These are phyloP conservation scores for Zosterops hypoxanthus DNA, from an alignment of 2,113 vertebrate genomes.

Conservation along the genomic window DNA sequence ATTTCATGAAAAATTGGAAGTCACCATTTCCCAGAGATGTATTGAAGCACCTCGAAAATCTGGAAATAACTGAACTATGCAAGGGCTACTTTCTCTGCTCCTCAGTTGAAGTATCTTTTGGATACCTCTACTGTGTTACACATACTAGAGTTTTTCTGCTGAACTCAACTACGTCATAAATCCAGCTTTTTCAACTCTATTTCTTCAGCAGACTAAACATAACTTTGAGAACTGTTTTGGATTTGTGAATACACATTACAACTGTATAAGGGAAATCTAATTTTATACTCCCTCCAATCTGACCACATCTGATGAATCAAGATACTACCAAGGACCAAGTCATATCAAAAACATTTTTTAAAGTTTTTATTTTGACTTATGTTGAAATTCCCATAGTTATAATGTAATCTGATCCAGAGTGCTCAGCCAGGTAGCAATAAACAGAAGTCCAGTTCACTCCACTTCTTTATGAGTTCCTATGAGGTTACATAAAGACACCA, in stretches of 20 bases:
- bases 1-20: neutral
- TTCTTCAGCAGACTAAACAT: neutral
- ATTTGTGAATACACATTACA: neutral
- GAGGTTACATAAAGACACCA: neutral
- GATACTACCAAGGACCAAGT: neutral
- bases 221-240: neutral
- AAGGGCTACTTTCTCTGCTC: neutral
- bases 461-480: neutral
- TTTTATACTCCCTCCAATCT: neutral
- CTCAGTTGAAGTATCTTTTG: neutral
- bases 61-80: neutral
- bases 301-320: neutral
- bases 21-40: neutral
- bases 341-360: neutral
- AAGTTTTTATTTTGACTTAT: slow-evolving; percentile 14
- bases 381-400: neutral
- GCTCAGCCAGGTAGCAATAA: neutral
- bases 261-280: neutral
- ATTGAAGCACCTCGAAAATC: neutral
- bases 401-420: neutral
- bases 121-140: neutral
- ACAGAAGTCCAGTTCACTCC: neutral
- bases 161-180: neutral
- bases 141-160: neutral
- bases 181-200: neutral